Percentiles rank a stretch among this genome's conserved stretches.
Conservation (phyloP, 2,888 invertebrate genomes). For the Eledone cirrhosa region DNA sequence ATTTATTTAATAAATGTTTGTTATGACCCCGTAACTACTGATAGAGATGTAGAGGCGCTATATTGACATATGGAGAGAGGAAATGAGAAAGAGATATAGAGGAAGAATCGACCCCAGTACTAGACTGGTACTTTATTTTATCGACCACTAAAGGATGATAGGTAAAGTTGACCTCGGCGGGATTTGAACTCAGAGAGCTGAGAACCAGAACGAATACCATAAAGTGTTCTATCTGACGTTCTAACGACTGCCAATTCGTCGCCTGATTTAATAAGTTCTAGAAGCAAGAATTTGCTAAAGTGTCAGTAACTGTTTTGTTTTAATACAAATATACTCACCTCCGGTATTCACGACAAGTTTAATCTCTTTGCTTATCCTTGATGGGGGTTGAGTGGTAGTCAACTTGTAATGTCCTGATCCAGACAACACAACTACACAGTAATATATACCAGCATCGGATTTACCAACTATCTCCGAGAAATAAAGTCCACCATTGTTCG, state of each 20-base stretch:
- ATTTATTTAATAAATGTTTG: no score
- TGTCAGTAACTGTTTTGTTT: background rate
- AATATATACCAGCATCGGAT: constrained; percentile 69
- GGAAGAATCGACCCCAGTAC: no score
- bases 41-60: no score
- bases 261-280: background rate
- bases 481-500: constrained; percentile 91
- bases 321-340: constrained; percentile 40
- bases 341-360: constrained; percentile 48
- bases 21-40: no score
- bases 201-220: no score
- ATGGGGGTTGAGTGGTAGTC: constrained; percentile 46
- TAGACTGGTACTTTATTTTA: no score
- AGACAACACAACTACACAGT: constrained; percentile 41
- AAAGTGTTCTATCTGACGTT: background rate
- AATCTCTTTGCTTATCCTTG: constrained; percentile 55
- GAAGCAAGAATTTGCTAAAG: background rate
- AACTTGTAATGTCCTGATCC: constrained; percentile 43
- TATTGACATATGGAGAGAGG: background rate
- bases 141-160: no score
- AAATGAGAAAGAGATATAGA: no score
- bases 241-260: background rate
- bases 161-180: no score
- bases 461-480: constrained; percentile 93
- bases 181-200: no score